A percentile compares a stretch with the other conserved stretches of the same genome.
phyloP scores from a whole-genome alignment of 2,113 vertebrate genomes.

The Budorcas taxicolor region DNA sequence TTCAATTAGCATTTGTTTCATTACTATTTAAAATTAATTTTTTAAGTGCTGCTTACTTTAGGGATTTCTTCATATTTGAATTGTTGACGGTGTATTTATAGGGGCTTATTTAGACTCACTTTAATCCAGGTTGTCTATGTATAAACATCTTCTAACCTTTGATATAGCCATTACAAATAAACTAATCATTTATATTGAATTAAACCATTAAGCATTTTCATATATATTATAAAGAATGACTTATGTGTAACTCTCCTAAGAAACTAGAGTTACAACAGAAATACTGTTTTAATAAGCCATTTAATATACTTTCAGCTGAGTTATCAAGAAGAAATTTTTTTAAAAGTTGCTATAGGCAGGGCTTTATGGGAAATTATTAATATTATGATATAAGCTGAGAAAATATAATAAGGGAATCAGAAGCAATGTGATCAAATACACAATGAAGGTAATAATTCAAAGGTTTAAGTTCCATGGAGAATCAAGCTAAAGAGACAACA shows the following conservation, averaged over 20 bases:
- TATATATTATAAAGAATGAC: neutral
- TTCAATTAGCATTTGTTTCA: neutral
- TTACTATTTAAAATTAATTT: neutral
- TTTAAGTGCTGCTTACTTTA: neutral
- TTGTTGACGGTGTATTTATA: neutral
- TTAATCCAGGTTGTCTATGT: neutral
- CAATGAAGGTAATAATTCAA: neutral
- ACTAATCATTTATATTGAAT: neutral
- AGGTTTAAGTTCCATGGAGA: neutral
- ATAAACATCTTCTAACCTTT: neutral
- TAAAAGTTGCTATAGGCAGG: neutral
- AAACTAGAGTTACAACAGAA: neutral
- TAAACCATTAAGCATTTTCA: neutral
- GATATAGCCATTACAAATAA: neutral
- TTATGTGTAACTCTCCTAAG: neutral
- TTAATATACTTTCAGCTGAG: neutral
- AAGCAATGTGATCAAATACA: neutral
- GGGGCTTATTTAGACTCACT: neutral
- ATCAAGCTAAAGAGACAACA: neutral
- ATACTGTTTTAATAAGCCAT: neutral
- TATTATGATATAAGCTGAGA: neutral
- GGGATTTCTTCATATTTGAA: neutral
- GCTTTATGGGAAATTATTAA: neutral
- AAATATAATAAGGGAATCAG: neutral
- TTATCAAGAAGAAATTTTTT: neutral